Base-by-base conservation (phyloP, 1,140 invertebrate genomes). In the Mactra quadrangularis region DNA sequence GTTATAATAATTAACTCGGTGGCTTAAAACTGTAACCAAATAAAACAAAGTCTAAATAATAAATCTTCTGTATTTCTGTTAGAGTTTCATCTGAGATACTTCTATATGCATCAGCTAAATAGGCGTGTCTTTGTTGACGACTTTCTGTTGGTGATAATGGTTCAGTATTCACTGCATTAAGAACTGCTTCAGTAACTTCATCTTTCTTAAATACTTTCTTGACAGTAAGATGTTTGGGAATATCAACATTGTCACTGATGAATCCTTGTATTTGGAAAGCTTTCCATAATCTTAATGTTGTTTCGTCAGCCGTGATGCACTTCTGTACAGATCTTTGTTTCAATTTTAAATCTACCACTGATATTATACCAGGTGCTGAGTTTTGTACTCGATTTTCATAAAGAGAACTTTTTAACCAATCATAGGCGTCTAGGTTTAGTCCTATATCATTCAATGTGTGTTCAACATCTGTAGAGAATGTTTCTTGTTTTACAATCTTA, bases 251-350 rank as follows among this genome's bases (percentile, higher is more conserved):
- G 13, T 57, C 50, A 57, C 35, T 78, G 13, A 78, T 53, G 55
- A 66, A 78, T 38, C 76, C 76, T 22, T 78, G 76, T 38, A 78
- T 78, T 68, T 78, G 76, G 19, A 78, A 78, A n/a, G 76, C 47
- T 55, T 78, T 78, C 76, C 76, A 78, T 9, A 78, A n/a, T 35
- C 76, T 11, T 55, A 6, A 0, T 7, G 31, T 19, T 1, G 52
- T n/a, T 68, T 68, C 76, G 7, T 25, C 9, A 13, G 66, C 22
- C 1, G 9, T 41, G 4, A 78, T 66, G 45, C 76, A 78, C 1
- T 17, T 68, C 1, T 35, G 66, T 13, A 68, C 47, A 15, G 38
- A 13, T n/a, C 27, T 53, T 22, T 41, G 27, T 25, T 68, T 52
- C 19, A 68, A 29, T n/a, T 64, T 64, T 6, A n/a, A 13, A 7